Base-by-base conservation (phyloP, 2,888 invertebrate species). In the Plebejus anna region DNA sequence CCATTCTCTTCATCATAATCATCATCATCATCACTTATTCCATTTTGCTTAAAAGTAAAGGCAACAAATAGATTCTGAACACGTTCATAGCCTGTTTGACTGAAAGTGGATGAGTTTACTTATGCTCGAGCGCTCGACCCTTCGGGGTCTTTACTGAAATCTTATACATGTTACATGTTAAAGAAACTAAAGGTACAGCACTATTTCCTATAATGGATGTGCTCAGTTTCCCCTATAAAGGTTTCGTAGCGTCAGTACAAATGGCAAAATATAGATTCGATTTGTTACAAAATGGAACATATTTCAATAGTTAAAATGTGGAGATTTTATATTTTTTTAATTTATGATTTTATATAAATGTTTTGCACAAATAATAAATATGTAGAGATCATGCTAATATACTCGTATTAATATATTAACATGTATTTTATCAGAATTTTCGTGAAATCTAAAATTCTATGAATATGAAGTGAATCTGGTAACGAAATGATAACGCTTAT, bases 101-200 rank as follows among this genome's bases (percentile, higher is more conserved):
- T 75, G 70, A 77, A 77, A 77, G 70, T 70, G 77, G 75, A 75
- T 70, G 75, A 76, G 72, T 76, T 76, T 59, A 76, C 76, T 76
- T 76, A 57, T 76, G 76, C 76, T 76, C 28, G 71, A 28, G 71
- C 57, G 55, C 73, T 72, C 32, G 75, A 75, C 75, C 70, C 77
- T 77, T 77, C 75, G 75, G 75, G 75, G 77, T 16, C 75, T 75
- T 75, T 72, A 71, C 72, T 76, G 59, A 76, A 76, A 76, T 76
- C 76, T 72, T 76, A 76, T 76, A 76, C 71, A 76, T 61, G 76
- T 76, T 76, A 76, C 71, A 76, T 72, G 71, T 76, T 59, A 76
- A 76, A 71, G 70, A 76, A 72, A 59, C 32, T 76, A 59, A 72
- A 72, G 76, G 73, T 73, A 73, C 73, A 73, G 55, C 73, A 73